These are phyloP conservation scores for Leptopilina syphax DNA, from an alignment of 2,888 invertebrate genomes.

Conservation along the genomic window DNA sequence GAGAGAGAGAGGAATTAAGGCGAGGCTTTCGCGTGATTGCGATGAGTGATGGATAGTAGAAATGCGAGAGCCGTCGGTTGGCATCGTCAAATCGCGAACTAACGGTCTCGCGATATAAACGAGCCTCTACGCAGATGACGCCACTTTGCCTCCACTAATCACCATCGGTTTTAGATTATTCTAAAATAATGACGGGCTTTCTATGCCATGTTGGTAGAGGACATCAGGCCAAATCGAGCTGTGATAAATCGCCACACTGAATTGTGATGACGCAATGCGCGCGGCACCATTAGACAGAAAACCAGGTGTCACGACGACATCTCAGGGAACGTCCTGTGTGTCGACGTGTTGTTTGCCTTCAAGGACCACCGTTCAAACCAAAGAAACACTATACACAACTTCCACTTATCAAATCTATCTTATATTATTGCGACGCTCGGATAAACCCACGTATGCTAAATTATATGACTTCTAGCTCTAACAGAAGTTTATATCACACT, in stretches of 20 bases:
- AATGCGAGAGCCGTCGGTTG: conserved; percentile 55
- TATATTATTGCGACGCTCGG: conserved; percentile 21
- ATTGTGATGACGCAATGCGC: conserved; percentile 57
- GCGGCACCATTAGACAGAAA: conserved; percentile 51
- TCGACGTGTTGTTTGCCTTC: neutral
- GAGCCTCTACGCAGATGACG: conserved; percentile 73
- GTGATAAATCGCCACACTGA: conserved; percentile 66
- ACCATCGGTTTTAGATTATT: conserved; percentile 77
- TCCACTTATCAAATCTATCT: conserved; percentile 32
- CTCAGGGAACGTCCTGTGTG: conserved; percentile 52
- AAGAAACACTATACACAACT: neutral
- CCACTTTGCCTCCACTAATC: conserved; percentile 74
- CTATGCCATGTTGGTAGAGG: neutral
- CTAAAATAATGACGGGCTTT: conserved; percentile 72
- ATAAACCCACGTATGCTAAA: conserved; percentile 22
- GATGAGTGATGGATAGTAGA: conserved; percentile 71
- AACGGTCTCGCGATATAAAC: conserved; percentile 60
- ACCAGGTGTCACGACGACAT: conserved; percentile 63
- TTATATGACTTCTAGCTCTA: conserved; percentile 12
- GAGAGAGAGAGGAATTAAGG: conserved; percentile 49
- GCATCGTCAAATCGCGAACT: conserved; percentile 52
- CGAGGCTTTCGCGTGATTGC: conserved; percentile 42
- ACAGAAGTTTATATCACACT: conserved; percentile 5
- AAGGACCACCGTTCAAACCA: conserved; percentile 10
- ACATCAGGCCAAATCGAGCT: conserved; percentile 52